Conservation (phyloP, 2,888 invertebrate genomes). For the Mythimna pallens region DNA sequence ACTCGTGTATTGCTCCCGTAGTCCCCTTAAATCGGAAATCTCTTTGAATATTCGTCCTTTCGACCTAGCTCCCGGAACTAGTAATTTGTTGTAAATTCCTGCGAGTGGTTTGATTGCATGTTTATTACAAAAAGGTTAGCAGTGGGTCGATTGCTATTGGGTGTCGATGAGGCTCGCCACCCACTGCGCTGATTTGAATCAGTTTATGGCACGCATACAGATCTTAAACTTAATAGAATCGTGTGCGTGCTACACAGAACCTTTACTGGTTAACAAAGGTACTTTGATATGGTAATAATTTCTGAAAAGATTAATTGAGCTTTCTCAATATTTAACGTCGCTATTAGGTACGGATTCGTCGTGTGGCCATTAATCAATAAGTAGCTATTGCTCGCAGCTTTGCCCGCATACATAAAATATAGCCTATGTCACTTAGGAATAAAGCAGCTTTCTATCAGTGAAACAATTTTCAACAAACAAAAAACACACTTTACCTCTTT, state of each 20-base stretch:
- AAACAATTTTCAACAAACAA: no score
- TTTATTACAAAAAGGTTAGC: constrained; percentile 61
- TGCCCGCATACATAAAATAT: no score
- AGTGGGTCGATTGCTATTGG: constrained; percentile 76
- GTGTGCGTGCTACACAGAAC: constrained; percentile 30
- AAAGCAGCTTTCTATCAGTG: no score
- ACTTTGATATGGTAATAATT: constrained; percentile 13
- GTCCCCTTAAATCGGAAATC: background rate
- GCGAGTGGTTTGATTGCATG: constrained; percentile 55
- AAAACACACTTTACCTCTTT: no score
- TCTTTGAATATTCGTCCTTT: background rate
- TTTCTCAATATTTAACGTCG: constrained; percentile 10
- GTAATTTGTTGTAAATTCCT: constrained; percentile 47
- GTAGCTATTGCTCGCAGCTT: no score
- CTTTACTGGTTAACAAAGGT: constrained; percentile 34
- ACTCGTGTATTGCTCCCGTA: no score
- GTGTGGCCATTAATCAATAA: background rate
- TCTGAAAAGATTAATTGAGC: constrained; percentile 14
- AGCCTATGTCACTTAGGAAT: no score
- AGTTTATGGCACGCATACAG: constrained; percentile 71
- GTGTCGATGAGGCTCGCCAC: constrained; percentile 77
- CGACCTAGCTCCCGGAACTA: constrained; percentile 52
- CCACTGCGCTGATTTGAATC: constrained; percentile 78
- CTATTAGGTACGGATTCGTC: background rate
- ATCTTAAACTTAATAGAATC: constrained; percentile 55